Conservation (phyloP, 2,797 vertebrate genomes). For the Sphenopsis melanotis region DNA sequence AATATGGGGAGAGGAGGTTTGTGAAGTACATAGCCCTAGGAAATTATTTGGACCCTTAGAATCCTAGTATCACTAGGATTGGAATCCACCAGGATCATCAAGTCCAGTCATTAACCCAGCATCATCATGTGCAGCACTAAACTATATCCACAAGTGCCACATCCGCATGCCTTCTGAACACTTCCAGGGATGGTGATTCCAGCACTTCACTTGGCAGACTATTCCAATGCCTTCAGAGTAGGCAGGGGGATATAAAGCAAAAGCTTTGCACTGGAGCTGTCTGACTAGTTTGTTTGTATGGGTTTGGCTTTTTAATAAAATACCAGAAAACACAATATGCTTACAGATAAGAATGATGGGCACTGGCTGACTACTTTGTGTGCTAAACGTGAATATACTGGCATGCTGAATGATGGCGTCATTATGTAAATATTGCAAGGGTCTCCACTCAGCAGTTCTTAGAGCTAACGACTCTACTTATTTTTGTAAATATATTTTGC, state of each 20-base stretch:
- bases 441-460: slow-evolving; percentile 35
- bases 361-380: neutral
- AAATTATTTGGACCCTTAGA: neutral
- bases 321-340: neutral
- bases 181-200: neutral
- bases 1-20: neutral
- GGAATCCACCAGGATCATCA: neutral
- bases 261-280: neutral
- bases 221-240: neutral
- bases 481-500: slow-evolving; percentile 39
- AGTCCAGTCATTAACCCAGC: neutral
- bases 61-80: neutral
- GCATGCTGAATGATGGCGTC: neutral
- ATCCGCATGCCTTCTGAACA: neutral
- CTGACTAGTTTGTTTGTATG: neutral
- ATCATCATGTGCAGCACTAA: neutral
- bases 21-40: neutral
- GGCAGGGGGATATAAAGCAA: neutral
- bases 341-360: neutral
- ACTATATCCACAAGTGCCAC: neutral
- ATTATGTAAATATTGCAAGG: slow-evolving; percentile 49
- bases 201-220: neutral
- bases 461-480: slow-evolving; percentile 8
- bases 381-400: neutral
- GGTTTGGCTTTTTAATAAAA: slow-evolving; percentile 6